Conservation (phyloP, 2,113 vertebrate species). For the Prionailurus bengalensis region DNA sequence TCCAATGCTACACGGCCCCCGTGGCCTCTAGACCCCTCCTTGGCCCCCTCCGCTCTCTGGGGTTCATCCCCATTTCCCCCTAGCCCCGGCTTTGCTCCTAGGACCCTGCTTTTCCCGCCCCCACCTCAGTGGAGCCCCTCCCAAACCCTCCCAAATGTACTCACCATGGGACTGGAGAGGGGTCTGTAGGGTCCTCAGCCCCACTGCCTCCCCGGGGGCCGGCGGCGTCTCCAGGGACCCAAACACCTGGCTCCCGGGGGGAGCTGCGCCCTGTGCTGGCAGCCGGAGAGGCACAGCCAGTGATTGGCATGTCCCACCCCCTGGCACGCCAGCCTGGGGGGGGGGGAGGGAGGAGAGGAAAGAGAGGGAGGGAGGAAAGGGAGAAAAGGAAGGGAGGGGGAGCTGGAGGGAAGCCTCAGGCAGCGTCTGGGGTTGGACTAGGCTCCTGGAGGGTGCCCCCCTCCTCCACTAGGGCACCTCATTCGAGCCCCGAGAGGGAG, state of each 20-base stretch:
- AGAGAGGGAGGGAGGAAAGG: slow-evolving; percentile 71
- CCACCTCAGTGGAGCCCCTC: slow-evolving; percentile 35
- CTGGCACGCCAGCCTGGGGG: slow-evolving; percentile 82
- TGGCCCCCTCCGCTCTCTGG: neutral
- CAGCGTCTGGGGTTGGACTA: slow-evolving; percentile 68
- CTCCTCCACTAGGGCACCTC: slow-evolving; percentile 55
- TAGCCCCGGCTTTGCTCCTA: slow-evolving; percentile 2
- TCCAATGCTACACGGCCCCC: neutral
- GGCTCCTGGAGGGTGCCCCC: slow-evolving; percentile 59
- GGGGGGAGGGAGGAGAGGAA: slow-evolving; percentile 49
- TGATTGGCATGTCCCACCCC: slow-evolving; percentile 86
- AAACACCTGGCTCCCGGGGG: slow-evolving; percentile 84
- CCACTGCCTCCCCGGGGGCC: slow-evolving; percentile 63
- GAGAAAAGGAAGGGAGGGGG: slow-evolving; percentile 71
- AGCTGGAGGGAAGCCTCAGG: slow-evolving; percentile 76
- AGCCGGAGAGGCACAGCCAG: slow-evolving; percentile 82
- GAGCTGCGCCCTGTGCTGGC: slow-evolving; percentile 83
- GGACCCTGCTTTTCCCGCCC: slow-evolving; percentile 22
- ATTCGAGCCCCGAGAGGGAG: neutral
- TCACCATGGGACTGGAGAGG: slow-evolving; percentile 74
- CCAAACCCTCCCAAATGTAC: slow-evolving; percentile 55
- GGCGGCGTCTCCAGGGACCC: slow-evolving; percentile 78
- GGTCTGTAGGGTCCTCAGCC: slow-evolving; percentile 69
- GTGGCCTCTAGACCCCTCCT: slow-evolving; percentile 57
- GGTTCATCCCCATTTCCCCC: slow-evolving; percentile 19